Conservation (phyloP, 2,797 vertebrate species). For the Phyllotis vaccarum region DNA sequence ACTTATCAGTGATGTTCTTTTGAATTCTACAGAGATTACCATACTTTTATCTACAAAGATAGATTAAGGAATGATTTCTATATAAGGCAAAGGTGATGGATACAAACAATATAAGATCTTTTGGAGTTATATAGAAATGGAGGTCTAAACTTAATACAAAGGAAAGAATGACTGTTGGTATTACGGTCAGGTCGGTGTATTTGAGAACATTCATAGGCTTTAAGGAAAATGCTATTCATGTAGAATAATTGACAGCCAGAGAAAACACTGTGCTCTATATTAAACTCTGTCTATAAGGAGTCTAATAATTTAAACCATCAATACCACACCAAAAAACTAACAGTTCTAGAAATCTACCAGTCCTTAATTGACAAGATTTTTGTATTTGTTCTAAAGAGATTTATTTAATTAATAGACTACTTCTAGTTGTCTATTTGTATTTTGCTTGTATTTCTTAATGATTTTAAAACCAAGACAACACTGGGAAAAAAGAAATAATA, state of each 20-base stretch:
- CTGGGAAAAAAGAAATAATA: background rate
- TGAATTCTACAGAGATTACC: background rate
- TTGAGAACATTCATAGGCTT: background rate
- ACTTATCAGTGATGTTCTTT: background rate
- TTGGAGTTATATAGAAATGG: background rate
- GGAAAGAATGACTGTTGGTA: background rate
- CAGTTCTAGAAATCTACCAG: background rate
- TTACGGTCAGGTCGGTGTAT: background rate
- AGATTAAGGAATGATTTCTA: background rate
- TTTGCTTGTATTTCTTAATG: background rate
- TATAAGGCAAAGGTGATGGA: background rate
- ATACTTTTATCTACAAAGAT: slow-evolving; percentile 20
- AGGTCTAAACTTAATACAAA: background rate
- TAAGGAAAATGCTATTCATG: background rate
- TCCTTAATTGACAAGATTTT: background rate
- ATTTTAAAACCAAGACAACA: background rate
- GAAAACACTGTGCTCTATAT: background rate
- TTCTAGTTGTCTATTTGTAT: background rate
- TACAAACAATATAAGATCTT: background rate
- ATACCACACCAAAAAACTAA: background rate
- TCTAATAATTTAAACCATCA: background rate
- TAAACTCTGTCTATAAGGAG: background rate
- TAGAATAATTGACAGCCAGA: background rate
- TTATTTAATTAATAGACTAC: background rate
- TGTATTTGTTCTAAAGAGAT: background rate